These are phyloP conservation scores for Masticophis lateralis DNA, from an alignment of 2,797 vertebrate genomes.

Conservation along the genomic window DNA sequence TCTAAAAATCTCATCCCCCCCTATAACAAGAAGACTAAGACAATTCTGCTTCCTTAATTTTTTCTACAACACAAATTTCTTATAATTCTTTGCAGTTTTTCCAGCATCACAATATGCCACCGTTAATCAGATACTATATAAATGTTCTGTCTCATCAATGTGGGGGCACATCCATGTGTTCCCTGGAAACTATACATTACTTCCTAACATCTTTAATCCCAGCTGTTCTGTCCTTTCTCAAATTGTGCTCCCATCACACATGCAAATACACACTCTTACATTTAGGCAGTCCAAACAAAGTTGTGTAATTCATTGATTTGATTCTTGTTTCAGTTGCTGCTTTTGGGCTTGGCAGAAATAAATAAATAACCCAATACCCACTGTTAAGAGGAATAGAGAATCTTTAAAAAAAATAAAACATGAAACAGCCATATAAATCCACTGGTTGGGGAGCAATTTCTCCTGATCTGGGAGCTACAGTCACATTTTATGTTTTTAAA, in stretches of 20 bases:
- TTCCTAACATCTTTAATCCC: background rate
- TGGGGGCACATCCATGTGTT: background rate
- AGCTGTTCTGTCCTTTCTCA: background rate
- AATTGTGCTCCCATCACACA: background rate
- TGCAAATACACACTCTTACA: background rate
- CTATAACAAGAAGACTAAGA: background rate
- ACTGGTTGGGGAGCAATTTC: background rate
- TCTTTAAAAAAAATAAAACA: background rate
- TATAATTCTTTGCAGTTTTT: conserved; percentile 1
- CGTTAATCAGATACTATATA: background rate
- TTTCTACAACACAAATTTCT: background rate
- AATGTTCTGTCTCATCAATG: background rate
- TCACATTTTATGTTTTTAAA: background rate
- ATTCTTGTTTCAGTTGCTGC: background rate
- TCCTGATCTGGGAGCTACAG: background rate
- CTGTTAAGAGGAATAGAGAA: background rate
- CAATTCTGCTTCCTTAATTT: background rate
- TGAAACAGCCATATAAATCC: background rate
- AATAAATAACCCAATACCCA: background rate
- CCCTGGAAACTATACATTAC: background rate
- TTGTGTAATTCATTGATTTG: conserved; percentile 17
- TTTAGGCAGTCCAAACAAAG: background rate
- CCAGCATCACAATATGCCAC: background rate
- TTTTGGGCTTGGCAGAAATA: background rate
- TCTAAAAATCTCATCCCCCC: background rate